Evolutionary conservation across 2,888 invertebrate genomes (phyloP).

Genomic region (Xanthorhoe spadicearia): DNA sequence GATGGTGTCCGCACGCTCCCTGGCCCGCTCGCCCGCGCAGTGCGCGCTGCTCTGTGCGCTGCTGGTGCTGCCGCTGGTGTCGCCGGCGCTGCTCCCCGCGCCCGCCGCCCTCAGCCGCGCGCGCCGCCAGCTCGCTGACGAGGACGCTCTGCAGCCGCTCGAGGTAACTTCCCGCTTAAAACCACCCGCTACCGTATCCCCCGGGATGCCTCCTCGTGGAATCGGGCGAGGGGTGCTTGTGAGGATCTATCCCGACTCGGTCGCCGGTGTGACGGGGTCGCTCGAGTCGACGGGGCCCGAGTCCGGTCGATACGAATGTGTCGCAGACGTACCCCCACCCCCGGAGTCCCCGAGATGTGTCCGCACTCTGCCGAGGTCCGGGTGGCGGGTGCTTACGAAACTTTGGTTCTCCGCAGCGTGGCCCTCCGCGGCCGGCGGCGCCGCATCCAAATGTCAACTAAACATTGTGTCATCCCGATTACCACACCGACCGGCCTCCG

Average conservation of each 20-base stretch:
- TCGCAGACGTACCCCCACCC: not conserved
- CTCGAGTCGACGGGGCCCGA: no score
- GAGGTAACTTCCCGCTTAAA: conserved; percentile 54
- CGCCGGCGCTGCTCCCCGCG: conserved; percentile 49
- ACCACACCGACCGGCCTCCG: not conserved
- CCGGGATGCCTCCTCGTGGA: not conserved
- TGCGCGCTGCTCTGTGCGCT: conserved; percentile 51
- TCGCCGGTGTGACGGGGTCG: not conserved
- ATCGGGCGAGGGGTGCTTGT: not conserved
- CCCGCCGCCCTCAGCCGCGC: conserved; percentile 45
- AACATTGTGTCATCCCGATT: conserved; percentile 17
- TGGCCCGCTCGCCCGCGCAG: conserved; percentile 48
- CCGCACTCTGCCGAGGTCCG: not conserved
- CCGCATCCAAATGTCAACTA: conserved; percentile 10
- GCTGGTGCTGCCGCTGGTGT: conserved; percentile 51
- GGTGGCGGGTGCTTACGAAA: not conserved
- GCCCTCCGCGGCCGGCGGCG: not conserved
- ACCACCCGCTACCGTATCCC: not conserved
- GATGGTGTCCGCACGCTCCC: conserved; percentile 54
- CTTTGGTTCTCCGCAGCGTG: not conserved
- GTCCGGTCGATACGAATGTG: not conserved
- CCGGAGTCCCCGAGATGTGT: not conserved
- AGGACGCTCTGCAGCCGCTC: conserved; percentile 73
- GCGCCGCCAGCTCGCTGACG: conserved; percentile 73
- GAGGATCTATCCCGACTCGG: not conserved